Evolutionary conservation across 2,113 vertebrate genomes (phyloP).

Genomic region (Uropsilus gracilis): DNA sequence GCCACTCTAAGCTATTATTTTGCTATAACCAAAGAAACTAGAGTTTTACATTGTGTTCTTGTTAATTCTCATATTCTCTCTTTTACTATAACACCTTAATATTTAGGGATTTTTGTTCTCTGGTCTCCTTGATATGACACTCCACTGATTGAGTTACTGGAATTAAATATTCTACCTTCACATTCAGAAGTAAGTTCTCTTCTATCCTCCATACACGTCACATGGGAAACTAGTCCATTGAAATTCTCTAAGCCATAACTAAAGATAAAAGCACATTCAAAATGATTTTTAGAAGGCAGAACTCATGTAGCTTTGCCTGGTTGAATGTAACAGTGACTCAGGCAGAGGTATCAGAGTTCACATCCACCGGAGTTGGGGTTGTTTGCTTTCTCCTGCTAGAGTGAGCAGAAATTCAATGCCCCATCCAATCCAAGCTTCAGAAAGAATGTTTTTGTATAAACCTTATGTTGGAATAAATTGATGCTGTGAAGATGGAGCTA

Average conservation of each 20-base stretch:
- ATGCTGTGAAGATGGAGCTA: background rate
- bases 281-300: conserved; percentile 10
- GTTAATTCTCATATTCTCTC: background rate
- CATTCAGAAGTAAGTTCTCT: conserved; percentile 45
- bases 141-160: conserved; percentile 18
- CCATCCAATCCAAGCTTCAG: background rate
- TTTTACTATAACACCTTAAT: background rate
- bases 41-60: conserved; percentile 1
- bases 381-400: background rate
- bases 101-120: conserved; percentile 39
- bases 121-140: conserved; percentile 21
- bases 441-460: background rate
- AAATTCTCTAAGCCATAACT: conserved; percentile 38
- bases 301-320: background rate
- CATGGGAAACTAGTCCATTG: conserved; percentile 55
- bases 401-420: background rate
- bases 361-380: background rate
- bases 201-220: conserved; percentile 2
- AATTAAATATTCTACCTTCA: conserved; percentile 17
- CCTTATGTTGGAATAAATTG: background rate
- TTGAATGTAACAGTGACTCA: background rate
- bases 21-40: background rate
- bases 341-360: background rate
- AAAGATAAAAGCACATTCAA: conserved; percentile 25
- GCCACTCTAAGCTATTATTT: background rate